Evolutionary conservation across 2,888 invertebrate species (phyloP).

Genomic region (Oscheius myriophilus): DNA sequence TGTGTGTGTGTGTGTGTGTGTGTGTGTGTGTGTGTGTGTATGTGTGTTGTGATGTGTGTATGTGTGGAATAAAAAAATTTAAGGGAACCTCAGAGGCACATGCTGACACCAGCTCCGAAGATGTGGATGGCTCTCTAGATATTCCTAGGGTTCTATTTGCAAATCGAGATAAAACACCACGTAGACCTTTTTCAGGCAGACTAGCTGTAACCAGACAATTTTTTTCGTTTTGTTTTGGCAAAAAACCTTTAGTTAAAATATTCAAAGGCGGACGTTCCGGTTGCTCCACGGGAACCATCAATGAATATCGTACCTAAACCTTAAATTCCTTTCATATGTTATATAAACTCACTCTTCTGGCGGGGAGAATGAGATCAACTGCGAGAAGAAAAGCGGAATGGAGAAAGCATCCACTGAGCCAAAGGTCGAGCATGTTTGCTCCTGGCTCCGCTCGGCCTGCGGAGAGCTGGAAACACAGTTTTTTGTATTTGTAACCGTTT

Average conservation of each 20-base stretch:
- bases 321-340: not conserved
- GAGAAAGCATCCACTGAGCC: conserved; percentile 64
- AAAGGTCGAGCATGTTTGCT: conserved; percentile 64
- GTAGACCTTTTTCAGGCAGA: conserved; percentile 14
- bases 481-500: not conserved
- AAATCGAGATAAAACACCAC: conserved; percentile 2
- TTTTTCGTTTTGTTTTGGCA: not conserved
- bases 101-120: conserved; percentile 23
- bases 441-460: conserved; percentile 45
- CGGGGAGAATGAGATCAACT: conserved; percentile 53
- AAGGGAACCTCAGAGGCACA: not conserved
- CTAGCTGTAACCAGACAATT: conserved; percentile 5
- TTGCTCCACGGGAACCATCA: conserved; percentile 54
- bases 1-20: too few relatives aligned
- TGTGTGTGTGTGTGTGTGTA: too few relatives aligned
- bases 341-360: conserved; percentile 35
- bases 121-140: conserved; percentile 20
- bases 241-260: conserved; percentile 42
- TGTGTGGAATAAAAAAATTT: too few relatives aligned
- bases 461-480: conserved; percentile 40
- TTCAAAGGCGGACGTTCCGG: conserved; percentile 34
- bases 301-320: conserved; percentile 47
- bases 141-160: conserved; percentile 20
- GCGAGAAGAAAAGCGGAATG: conserved; percentile 56
- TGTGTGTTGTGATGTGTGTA: too few relatives aligned